phyloP scores from a whole-genome alignment of 2,113 vertebrate species.

The Tautogolabrus adspersus region DNA sequence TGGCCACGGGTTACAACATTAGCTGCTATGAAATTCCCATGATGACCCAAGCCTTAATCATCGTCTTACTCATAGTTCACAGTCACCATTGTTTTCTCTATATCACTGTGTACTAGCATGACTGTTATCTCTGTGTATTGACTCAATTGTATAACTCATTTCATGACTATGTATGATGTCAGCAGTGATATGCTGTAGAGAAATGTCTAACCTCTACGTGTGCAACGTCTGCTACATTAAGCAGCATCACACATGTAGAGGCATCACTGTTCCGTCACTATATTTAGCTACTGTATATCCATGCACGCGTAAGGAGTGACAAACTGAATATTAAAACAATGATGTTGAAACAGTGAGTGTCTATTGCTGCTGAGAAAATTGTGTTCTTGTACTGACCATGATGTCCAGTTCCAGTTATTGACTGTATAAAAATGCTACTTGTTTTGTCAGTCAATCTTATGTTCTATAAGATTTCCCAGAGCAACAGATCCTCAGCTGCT shows the following conservation, averaged over 20 bases:
- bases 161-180: conserved; percentile 5
- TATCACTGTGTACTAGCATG: background rate
- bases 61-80: conserved; percentile 12
- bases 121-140: background rate
- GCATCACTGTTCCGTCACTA: background rate
- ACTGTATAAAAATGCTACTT: no score
- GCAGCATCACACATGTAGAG: background rate
- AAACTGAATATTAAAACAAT: background rate
- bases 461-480: background rate
- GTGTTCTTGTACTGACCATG: background rate
- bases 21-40: conserved; percentile 23
- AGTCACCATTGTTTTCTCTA: conserved; percentile 4
- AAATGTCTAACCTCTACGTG: background rate
- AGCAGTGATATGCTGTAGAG: conserved; percentile 1
- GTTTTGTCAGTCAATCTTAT: background rate
- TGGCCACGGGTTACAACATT: background rate
- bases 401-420: background rate
- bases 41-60: conserved; percentile 5
- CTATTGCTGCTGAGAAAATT: background rate
- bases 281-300: background rate
- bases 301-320: background rate
- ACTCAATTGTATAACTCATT: conserved; percentile 12
- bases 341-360: background rate
- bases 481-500: no score
- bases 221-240: conserved; percentile 1